Conservation (phyloP, 2,888 invertebrate species). For the Drosophila setosimentum region DNA sequence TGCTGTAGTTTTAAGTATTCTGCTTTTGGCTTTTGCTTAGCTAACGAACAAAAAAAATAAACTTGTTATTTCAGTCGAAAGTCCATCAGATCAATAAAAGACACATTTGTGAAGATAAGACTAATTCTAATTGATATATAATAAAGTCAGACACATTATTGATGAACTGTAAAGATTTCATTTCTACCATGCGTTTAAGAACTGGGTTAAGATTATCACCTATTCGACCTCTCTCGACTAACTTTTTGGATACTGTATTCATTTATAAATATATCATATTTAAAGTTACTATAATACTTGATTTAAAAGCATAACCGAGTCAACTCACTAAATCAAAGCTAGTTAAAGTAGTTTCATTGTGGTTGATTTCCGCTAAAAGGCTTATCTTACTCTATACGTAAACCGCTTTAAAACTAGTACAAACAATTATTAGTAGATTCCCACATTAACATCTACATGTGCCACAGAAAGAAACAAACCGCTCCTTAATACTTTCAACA, state of each 20-base stretch:
- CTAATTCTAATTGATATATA: not conserved
- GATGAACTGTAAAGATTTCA: not conserved
- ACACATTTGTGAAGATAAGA: not conserved
- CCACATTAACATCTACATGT: slow-evolving; percentile 15
- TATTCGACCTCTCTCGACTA: not conserved
- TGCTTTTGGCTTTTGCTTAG: not conserved
- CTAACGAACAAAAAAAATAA: not conserved
- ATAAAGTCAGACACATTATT: not conserved
- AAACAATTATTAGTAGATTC: not conserved
- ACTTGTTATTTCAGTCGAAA: not conserved
- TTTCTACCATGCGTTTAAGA: not conserved
- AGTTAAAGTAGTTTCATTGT: not conserved
- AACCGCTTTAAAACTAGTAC: not conserved
- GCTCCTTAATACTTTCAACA: slow-evolving; percentile 47
- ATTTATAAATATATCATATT: not conserved
- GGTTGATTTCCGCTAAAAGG: not conserved
- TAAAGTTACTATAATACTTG: not conserved
- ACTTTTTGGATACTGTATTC: not conserved
- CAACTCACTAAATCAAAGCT: not conserved
- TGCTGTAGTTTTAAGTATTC: not conserved
- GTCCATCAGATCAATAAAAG: not conserved
- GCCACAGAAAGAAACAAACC: slow-evolving; percentile 5
- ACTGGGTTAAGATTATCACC: not conserved
- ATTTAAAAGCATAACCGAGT: not conserved
- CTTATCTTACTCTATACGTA: not conserved